phyloP scores from a whole-genome alignment of 2,113 vertebrate species.

The Salminus brasiliensis region DNA sequence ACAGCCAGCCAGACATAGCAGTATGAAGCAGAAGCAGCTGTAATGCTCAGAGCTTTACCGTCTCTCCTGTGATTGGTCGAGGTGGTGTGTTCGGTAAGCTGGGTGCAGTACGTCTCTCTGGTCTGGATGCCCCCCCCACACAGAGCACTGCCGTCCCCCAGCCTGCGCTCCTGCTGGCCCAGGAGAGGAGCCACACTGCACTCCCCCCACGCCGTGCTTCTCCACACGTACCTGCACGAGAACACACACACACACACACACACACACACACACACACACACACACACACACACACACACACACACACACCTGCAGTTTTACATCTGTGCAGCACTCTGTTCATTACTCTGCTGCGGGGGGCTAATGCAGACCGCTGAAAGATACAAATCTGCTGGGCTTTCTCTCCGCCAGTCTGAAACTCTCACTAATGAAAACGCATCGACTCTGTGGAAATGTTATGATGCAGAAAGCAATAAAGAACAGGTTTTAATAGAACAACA shows the following conservation, averaged over 20 bases:
- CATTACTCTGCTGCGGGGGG: no score
- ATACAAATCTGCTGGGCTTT: constrained; percentile 28
- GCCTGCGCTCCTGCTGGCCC: constrained; percentile 77
- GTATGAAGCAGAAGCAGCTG: no score
- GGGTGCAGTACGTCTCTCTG: constrained; percentile 88
- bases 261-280: constrained; percentile 72
- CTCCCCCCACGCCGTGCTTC: constrained; percentile 87
- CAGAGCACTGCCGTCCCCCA: constrained; percentile 66
- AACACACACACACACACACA: constrained; percentile 24
- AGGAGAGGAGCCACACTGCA: constrained; percentile 85
- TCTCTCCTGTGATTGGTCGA: constrained; percentile 76
- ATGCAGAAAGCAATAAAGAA: constrained; percentile 67
- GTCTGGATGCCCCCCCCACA: constrained; percentile 93
- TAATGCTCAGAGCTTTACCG: constrained; percentile 80
- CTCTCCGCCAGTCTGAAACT: constrained; percentile 17
- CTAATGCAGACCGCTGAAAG: neutral
- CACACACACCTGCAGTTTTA: neutral
- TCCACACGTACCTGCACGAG: constrained; percentile 90
- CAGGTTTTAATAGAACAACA: constrained; percentile 70
- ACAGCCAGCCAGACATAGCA: no score
- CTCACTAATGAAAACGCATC: constrained; percentile 45
- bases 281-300: constrained; percentile 29
- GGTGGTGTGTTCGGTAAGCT: constrained; percentile 66
- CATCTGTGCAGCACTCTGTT: no score
- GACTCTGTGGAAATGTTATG: constrained; percentile 61